Conservation (phyloP, 2,113 vertebrate species). For the Vicugna pacos region DNA sequence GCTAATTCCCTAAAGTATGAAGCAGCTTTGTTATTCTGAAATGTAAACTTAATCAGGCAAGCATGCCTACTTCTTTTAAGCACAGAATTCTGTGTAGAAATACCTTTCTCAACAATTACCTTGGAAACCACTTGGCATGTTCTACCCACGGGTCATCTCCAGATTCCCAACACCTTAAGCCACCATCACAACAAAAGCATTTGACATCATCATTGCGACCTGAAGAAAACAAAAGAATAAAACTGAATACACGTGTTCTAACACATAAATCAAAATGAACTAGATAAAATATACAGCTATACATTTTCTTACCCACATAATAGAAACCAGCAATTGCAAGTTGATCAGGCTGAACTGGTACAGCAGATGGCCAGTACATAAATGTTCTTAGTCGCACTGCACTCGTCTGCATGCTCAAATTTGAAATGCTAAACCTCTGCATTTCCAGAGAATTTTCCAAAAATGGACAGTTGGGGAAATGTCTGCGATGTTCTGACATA, state of each 20-base stretch:
- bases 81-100: neutral
- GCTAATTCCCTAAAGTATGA: neutral
- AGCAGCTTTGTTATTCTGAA: neutral
- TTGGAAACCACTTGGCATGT: conserved; percentile 99
- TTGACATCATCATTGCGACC: conserved; percentile 98
- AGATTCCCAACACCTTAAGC: conserved; percentile 97
- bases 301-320: conserved; percentile 93
- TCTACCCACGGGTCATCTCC: conserved; percentile 99
- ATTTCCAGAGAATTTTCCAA: conserved; percentile 88
- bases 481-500: conserved; percentile 94
- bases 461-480: conserved; percentile 96
- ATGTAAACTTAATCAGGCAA: neutral
- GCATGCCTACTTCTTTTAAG: neutral
- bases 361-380: conserved; percentile 94
- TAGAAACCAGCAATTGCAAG: conserved; percentile 98
- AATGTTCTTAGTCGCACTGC: conserved; percentile 94
- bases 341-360: conserved; percentile 95
- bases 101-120: conserved; percentile 86
- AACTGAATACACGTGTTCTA: neutral
- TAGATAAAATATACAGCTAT: neutral
- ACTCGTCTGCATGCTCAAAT: conserved; percentile 95
- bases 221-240: conserved; percentile 73
- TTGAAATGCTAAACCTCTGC: conserved; percentile 91
- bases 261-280: neutral
- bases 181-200: conserved; percentile 98